A percentile compares a stretch with the other conserved stretches of the same genome.
phyloP scores from a whole-genome alignment of 2,797 vertebrate species.

The Falco naumanni region DNA sequence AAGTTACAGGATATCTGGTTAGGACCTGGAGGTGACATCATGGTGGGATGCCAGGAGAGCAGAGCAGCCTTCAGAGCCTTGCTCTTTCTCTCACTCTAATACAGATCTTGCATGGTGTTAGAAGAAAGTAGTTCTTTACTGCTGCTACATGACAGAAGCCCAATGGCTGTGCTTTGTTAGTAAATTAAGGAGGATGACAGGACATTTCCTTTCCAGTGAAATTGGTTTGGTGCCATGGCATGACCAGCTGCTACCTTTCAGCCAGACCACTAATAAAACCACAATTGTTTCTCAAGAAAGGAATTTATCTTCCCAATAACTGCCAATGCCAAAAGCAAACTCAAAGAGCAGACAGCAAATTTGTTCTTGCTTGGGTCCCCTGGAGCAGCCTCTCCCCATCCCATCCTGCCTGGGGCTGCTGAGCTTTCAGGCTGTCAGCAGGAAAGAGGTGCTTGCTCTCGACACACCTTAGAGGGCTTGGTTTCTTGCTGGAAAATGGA shows the following conservation, averaged over 20 bases:
- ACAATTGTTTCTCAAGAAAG: neutral
- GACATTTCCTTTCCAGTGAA: neutral
- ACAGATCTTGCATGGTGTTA: neutral
- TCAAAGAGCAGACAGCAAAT: neutral
- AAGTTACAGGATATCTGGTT: neutral
- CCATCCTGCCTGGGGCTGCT: neutral
- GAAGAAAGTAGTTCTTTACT: neutral
- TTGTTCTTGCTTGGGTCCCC: neutral
- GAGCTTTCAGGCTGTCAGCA: neutral
- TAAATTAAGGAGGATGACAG: neutral
- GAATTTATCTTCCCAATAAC: neutral
- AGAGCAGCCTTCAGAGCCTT: neutral
- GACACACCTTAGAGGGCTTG: neutral
- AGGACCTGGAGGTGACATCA: neutral
- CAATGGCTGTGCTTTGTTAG: neutral
- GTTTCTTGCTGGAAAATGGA: neutral
- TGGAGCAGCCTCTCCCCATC: neutral
- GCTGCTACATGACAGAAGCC: fast-evolving
- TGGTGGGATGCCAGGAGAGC: neutral
- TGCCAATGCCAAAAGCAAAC: neutral
- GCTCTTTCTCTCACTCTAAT: neutral
- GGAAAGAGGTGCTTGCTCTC: neutral
- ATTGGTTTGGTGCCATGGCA: neutral
- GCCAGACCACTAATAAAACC: neutral
- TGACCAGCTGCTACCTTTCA: neutral